A percentile compares a stretch with the other conserved stretches of the same genome.
Evolutionary conservation across 2,888 invertebrate genomes (phyloP).

Genomic region (Phalera bucephala): DNA sequence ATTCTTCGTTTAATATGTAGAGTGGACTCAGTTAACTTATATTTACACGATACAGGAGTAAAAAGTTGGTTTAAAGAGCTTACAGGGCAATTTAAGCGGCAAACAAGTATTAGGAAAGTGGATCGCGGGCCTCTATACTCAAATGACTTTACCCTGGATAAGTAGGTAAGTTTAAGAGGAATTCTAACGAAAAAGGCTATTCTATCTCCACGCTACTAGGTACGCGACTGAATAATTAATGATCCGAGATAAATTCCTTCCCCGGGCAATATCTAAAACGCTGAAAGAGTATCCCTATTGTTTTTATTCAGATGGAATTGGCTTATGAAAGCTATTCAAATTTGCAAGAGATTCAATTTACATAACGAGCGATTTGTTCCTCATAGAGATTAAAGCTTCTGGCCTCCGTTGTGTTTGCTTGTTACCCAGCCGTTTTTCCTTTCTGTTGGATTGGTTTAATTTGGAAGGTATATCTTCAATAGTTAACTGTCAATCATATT

Average conservation of each 20-base stretch:
- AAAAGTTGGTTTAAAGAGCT: not conserved
- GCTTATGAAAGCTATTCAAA: conserved; percentile 78
- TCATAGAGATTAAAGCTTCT: conserved; percentile 67
- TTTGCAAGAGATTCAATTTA: conserved; percentile 79
- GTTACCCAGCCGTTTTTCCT: conserved; percentile 47
- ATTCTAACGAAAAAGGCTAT: conserved; percentile 18
- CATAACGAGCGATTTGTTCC: conserved; percentile 80
- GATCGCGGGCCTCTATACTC: not conserved
- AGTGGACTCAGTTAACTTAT: not conserved
- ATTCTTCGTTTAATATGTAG: not conserved
- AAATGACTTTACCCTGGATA: conserved; percentile 7
- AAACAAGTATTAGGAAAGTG: not conserved
- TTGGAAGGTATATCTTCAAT: conserved; percentile 35
- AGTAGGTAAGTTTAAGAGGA: conserved; percentile 6
- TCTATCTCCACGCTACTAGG: conserved; percentile 30
- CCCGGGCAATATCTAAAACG: conserved; percentile 53
- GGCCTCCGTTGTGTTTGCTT: conserved; percentile 54
- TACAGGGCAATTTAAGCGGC: conserved; percentile 1
- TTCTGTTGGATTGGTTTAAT: conserved; percentile 43
- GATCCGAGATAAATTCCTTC: conserved; percentile 48
- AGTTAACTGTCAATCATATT: too few relatives aligned
- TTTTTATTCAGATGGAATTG: conserved; percentile 74
- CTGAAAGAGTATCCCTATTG: conserved; percentile 65
- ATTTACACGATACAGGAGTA: not conserved
- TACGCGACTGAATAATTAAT: conserved; percentile 49